Evolutionary conservation across 2,113 vertebrate species (phyloP).

Genomic region (Rostratula benghalensis): DNA sequence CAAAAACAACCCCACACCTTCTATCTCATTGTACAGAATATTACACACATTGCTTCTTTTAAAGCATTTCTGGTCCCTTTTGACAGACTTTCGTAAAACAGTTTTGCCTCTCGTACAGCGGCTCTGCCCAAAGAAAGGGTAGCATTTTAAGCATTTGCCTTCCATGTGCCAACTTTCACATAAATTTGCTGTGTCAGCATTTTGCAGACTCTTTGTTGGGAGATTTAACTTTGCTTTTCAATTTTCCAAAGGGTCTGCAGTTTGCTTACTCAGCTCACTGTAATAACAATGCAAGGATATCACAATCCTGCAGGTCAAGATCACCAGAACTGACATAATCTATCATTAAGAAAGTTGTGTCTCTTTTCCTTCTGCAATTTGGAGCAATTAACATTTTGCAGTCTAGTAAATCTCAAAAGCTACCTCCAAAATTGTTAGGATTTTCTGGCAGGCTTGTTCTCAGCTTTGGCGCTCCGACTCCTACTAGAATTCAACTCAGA

Average conservation of each 20-base stretch:
- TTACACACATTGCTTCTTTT: not conserved
- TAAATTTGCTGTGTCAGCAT: not conserved
- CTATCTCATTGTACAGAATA: not conserved
- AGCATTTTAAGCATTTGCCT: not conserved
- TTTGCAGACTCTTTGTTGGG: not conserved
- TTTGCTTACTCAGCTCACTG: not conserved
- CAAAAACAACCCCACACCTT: not conserved
- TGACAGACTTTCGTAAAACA: not conserved
- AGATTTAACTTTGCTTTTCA: not conserved
- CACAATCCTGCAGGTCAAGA: not conserved
- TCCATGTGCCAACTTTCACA: not conserved
- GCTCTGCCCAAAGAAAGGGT: not conserved
- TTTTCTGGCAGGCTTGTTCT: not conserved
- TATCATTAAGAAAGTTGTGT: not conserved
- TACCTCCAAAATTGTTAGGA: not conserved
- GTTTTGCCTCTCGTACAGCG: not conserved
- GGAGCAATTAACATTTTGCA: not conserved
- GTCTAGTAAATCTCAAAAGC: not conserved
- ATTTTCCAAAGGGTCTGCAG: not conserved
- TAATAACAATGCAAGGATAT: not conserved
- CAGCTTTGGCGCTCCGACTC: not conserved
- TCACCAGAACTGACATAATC: not conserved
- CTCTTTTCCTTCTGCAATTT: not conserved
- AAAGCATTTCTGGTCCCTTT: not conserved
- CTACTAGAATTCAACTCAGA: not conserved